phyloP scores from a whole-genome alignment of 2,797 vertebrate species.

The Avahi laniger region DNA sequence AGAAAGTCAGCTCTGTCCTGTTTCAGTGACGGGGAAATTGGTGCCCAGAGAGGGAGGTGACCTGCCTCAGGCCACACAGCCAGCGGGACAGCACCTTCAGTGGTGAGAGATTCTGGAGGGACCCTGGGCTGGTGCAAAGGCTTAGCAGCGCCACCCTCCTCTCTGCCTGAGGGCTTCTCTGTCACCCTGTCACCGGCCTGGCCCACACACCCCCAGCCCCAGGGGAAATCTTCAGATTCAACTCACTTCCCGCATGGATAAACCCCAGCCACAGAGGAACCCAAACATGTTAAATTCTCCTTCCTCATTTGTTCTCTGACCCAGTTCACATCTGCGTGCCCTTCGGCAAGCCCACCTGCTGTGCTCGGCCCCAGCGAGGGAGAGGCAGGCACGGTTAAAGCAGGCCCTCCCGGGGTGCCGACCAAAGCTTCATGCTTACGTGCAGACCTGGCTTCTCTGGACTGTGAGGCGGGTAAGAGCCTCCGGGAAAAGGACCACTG shows the following conservation, averaged over 20 bases:
- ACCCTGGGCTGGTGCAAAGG: not conserved
- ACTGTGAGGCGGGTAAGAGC: not conserved
- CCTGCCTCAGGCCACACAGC: not conserved
- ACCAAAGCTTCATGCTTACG: not conserved
- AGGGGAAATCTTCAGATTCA: slow-evolving; percentile 40
- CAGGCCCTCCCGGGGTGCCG: not conserved
- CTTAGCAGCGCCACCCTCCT: not conserved
- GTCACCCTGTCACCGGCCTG: slow-evolving; percentile 23
- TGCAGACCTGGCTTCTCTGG: not conserved
- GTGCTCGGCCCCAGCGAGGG: not conserved
- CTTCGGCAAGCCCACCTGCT: slow-evolving; percentile 39
- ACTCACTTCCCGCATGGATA: slow-evolving; percentile 45
- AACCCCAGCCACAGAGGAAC: not conserved
- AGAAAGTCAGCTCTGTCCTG: not conserved
- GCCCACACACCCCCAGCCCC: not conserved
- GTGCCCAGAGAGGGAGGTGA: not conserved
- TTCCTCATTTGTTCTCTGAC: slow-evolving; percentile 47
- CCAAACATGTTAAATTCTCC: not conserved
- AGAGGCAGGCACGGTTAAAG: not conserved
- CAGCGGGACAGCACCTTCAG: too few relatives aligned
- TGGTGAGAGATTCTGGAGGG: not conserved
- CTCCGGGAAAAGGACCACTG: accelerated
- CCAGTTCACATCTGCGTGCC: slow-evolving; percentile 56
- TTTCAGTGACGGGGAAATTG: not conserved
- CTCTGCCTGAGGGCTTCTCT: not conserved